These are phyloP conservation scores for Vidua macroura DNA, from an alignment of 2,113 vertebrate genomes.

Conservation along the genomic window DNA sequence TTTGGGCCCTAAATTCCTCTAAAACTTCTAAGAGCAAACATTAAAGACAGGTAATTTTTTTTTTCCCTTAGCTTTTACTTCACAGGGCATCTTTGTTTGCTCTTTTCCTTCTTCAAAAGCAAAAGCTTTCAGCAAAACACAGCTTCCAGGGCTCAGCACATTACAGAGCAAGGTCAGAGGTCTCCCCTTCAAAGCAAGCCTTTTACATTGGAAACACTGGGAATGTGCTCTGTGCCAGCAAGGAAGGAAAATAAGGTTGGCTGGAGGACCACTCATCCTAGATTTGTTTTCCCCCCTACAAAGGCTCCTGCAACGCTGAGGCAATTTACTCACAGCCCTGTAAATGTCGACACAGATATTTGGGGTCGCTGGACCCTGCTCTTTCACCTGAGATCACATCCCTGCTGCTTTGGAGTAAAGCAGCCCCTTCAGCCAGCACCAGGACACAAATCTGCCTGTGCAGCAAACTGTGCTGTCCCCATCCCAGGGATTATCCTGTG, in stretches of 20 bases:
- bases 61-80: neutral
- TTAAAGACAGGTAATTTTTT: neutral
- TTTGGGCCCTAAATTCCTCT: neutral
- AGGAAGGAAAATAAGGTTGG: slow-evolving; percentile 1
- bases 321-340: neutral
- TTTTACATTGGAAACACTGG: neutral
- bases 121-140: neutral
- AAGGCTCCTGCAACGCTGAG: neutral
- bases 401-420: neutral
- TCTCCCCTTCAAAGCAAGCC: neutral
- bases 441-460: neutral
- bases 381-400: neutral
- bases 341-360: neutral
- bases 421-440: neutral
- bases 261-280: neutral
- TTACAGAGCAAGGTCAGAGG: neutral
- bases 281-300: slow-evolving; percentile 7
- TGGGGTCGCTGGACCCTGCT: neutral
- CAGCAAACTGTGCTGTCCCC: rapidly evolving
- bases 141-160: neutral
- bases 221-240: neutral
- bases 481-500: rapidly evolving
- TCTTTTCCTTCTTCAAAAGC: neutral
- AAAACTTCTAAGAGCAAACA: neutral
- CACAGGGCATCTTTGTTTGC: neutral